Evolutionary conservation across 2,113 vertebrate genomes (phyloP).

Genomic region (Anoplopoma fimbria): DNA sequence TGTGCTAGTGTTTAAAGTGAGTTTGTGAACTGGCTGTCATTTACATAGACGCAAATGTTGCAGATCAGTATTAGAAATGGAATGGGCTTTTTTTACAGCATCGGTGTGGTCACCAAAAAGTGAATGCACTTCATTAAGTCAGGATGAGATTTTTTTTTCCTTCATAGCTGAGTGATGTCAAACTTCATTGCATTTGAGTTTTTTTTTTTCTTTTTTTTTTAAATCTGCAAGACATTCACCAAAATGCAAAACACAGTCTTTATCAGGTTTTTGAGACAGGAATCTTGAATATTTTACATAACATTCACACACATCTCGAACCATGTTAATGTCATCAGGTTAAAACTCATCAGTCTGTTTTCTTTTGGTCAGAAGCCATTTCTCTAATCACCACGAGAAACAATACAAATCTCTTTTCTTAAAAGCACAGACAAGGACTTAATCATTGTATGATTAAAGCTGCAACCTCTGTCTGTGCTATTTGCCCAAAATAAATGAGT

Average conservation of each 20-base stretch:
- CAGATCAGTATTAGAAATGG: neutral
- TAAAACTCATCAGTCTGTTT: neutral
- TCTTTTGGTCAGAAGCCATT: neutral
- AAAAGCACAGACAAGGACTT: neutral
- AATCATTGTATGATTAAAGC: neutral
- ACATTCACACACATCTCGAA: neutral
- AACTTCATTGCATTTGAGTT: neutral
- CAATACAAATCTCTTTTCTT: neutral
- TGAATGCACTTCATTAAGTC: neutral
- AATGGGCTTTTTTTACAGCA: neutral
- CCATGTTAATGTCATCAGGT: neutral
- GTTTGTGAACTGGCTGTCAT: neutral
- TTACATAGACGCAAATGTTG: neutral
- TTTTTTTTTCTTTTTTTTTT: neutral
- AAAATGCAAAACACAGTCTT: neutral
- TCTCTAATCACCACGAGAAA: neutral
- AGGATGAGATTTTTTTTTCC: neutral
- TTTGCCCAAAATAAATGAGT: conserved; percentile 37
- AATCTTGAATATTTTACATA: neutral
- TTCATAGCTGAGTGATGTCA: neutral
- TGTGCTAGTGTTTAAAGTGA: conserved; percentile 5
- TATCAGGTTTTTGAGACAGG: neutral
- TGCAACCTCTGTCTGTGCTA: neutral
- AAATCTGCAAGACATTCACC: neutral
- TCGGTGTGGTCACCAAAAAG: neutral